Evolutionary conservation across 37 sponge, comb jelly and placozoan genomes (phyloP), one percentile per base, ranked within the genome.

Genomic region (Theonella swinhoei): DNA sequence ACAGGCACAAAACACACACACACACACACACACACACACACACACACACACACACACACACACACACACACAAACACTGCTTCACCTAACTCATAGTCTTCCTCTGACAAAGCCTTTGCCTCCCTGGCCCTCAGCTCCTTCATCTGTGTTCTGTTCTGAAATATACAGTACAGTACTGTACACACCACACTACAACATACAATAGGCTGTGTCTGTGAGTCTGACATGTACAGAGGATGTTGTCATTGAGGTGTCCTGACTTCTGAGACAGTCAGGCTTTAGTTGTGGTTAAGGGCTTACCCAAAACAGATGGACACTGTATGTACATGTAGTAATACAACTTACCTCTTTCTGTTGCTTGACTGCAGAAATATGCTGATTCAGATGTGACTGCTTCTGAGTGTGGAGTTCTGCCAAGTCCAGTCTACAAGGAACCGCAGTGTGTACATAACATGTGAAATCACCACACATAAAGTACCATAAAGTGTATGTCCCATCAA

Each of bases 51-150:
- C n/a, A n/a, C n/a, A n/a, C n/a, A n/a, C n/a, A n/a, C n/a, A n/a
- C n/a, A n/a, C n/a, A n/a, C n/a, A n/a, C n/a, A n/a, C n/a, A n/a
- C n/a, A n/a, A n/a, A n/a, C n/a, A n/a, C n/a, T n/a, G n/a, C n/a
- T n/a, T n/a, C n/a, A 83, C 83, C 83, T 62, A 84, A 67, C 43
- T 89, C 89, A 80, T 89, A 89, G 42, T 89, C 75, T 37, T 89
- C 89, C 41, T 89, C 85, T 23, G 69, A 34, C 20, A 89, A 58
- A 0, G 89, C 89, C 32, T 74, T 47, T 25, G 66, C 69, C 68
- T 83, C 85, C 54, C 69, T 42, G 9, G 36, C 74, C 65, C 61
- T 83, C 80, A 89, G 71, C 0, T 84, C 47, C 14, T 84, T 64
- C 3, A 76, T 19, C 2, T 76, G 33, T 11, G 22, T 34, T 3